Percentiles rank a stretch among this genome's conserved stretches.
These are phyloP conservation scores for Rugalucina vietnamica DNA, from an alignment of 2,888 invertebrate genomes.

Conservation along the genomic window DNA sequence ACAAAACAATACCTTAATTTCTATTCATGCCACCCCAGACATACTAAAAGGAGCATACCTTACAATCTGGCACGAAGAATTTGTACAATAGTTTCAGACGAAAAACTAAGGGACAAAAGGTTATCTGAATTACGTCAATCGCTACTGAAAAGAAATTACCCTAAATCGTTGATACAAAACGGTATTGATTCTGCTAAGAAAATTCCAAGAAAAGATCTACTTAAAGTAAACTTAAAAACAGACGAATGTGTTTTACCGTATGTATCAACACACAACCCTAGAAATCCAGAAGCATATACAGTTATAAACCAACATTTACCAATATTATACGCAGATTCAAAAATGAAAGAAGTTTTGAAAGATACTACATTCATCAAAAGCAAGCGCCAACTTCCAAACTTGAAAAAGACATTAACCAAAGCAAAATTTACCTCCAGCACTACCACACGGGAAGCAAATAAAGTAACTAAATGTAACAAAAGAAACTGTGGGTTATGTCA, in stretches of 20 bases:
- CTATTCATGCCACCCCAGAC: background rate
- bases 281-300: background rate
- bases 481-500: background rate
- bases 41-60: background rate
- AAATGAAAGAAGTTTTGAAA: background rate
- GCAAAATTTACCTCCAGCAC: background rate
- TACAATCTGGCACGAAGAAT: background rate
- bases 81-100: background rate
- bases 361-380: background rate
- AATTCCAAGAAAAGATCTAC: background rate
- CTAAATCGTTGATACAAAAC: background rate
- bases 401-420: background rate
- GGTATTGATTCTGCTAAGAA: background rate
- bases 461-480: background rate
- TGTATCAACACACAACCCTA: background rate
- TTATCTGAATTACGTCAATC: background rate
- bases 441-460: background rate
- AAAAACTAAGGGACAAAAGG: background rate
- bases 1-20: background rate
- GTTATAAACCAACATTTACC: background rate
- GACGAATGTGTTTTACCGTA: background rate
- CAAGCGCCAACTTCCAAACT: background rate
- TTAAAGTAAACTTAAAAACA: background rate
- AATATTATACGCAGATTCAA: background rate
- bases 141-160: background rate